Conservation (phyloP, 2,113 vertebrate species). For the Pithys albifrons region DNA sequence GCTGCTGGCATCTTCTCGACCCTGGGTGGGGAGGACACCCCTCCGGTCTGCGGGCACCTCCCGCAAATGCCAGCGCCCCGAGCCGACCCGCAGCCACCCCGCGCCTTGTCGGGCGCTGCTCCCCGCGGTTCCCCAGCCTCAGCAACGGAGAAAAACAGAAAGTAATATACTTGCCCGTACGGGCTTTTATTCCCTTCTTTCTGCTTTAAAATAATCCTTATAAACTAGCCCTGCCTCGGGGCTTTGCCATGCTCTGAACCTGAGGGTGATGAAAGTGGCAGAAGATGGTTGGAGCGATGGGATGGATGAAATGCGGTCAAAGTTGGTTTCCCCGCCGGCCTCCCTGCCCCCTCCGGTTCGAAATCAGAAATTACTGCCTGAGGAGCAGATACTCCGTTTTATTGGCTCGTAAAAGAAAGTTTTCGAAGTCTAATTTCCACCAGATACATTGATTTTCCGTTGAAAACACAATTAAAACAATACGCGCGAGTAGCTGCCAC, state of each 20-base stretch:
- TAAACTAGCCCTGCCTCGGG: not conserved
- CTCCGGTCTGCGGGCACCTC: not conserved
- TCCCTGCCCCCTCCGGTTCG: not conserved
- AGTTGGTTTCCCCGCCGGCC: not conserved
- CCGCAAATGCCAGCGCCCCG: not conserved
- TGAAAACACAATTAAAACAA: constrained; percentile 47
- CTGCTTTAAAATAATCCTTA: not conserved
- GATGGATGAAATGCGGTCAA: not conserved
- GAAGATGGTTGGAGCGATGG: not conserved
- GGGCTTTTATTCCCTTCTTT: not conserved
- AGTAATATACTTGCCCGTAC: not conserved
- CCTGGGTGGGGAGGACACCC: too few species aligned
- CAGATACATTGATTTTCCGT: constrained; percentile 40
- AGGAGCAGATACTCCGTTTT: constrained; percentile 26
- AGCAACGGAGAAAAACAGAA: not conserved
- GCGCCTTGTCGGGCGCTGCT: not conserved
- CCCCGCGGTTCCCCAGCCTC: not conserved
- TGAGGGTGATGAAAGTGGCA: not conserved
- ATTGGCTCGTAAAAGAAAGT: not conserved
- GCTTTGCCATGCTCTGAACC: not conserved
- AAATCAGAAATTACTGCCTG: constrained; percentile 7
- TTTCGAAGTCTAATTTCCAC: constrained; percentile 36
- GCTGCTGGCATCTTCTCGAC: not conserved
- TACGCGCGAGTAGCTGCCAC: not conserved
- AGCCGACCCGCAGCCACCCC: not conserved